A percentile compares a stretch with the other conserved stretches of the same genome.
phyloP scores from a whole-genome alignment of 2,888 invertebrate species.

The Lepidonotus clava region DNA sequence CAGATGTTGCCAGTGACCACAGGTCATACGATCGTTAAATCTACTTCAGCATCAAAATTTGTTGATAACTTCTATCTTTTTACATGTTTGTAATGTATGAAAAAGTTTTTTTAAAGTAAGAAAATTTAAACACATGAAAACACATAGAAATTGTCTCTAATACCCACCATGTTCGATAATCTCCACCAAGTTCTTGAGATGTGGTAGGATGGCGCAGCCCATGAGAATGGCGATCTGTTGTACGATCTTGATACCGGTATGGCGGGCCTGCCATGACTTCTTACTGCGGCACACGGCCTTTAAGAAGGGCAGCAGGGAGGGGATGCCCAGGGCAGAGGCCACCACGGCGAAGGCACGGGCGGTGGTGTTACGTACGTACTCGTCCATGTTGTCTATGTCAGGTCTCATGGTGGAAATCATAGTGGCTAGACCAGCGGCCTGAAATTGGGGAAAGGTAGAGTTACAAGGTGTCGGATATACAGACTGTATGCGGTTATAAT shows the following conservation, averaged over 20 bases:
- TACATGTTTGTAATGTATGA: no score
- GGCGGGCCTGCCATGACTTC: conserved; percentile 99
- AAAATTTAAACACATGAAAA: not conserved
- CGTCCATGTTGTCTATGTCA: conserved; percentile 99
- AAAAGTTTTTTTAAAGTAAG: no score
- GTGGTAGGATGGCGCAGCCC: conserved; percentile 99
- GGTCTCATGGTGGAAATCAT: conserved; percentile 99
- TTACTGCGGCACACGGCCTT: conserved; percentile 99
- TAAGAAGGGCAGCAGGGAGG: conserved; percentile 96
- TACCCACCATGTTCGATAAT: conserved; percentile 97
- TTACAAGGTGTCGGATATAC: no score
- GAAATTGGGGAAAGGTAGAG: conserved; percentile 44
- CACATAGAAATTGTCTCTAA: not conserved
- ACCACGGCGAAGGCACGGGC: conserved; percentile 99
- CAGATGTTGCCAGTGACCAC: no score
- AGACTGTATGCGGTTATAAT: no score
- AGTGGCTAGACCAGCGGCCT: conserved; percentile 97
- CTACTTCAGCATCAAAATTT: no score
- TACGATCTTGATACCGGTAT: conserved; percentile 99
- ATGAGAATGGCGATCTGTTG: conserved; percentile 99
- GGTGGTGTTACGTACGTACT: conserved; percentile 99
- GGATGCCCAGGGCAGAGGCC: conserved; percentile 98
- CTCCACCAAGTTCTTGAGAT: conserved; percentile 98
- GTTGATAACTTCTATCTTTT: no score
- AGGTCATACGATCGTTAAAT: no score